A percentile compares a stretch with the other conserved stretches of the same genome.
Evolutionary conservation across 2,888 invertebrate genomes (phyloP).

Genomic region (Sinhomidia bicolor): DNA sequence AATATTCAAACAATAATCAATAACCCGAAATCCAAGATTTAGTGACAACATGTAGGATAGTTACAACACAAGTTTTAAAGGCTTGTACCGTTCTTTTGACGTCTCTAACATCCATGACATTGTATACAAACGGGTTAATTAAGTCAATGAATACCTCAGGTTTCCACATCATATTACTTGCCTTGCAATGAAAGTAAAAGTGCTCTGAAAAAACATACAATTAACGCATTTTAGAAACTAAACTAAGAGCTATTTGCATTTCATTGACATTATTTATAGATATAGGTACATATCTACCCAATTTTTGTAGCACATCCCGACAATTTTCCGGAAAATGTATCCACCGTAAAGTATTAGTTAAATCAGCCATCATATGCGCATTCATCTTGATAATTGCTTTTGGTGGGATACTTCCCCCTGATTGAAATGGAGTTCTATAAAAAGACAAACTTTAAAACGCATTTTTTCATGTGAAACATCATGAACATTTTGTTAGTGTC

Average conservation of each 20-base stretch:
- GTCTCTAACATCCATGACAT: slow-evolving; percentile 63
- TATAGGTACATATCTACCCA: too few relatives aligned
- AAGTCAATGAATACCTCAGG: slow-evolving; percentile 69
- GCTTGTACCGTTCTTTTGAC: slow-evolving; percentile 70
- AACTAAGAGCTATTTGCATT: too few relatives aligned
- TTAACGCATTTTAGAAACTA: too few relatives aligned
- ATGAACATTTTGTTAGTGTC: too few relatives aligned
- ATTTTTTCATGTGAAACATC: too few relatives aligned
- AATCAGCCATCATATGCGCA: slow-evolving; percentile 50
- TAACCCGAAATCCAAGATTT: not conserved
- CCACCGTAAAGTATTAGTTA: slow-evolving; percentile 62
- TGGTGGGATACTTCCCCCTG: not conserved
- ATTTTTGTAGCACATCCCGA: slow-evolving; percentile 69
- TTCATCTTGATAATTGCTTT: slow-evolving; percentile 48
- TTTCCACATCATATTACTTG: slow-evolving; percentile 67
- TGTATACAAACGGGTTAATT: slow-evolving; percentile 74
- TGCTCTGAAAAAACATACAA: slow-evolving; percentile 69
- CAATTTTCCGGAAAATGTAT: slow-evolving; percentile 67
- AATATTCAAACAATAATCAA: not conserved
- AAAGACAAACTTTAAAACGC: too few relatives aligned
- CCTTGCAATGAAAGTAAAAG: slow-evolving; percentile 69
- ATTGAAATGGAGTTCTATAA: too few relatives aligned
- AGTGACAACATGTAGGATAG: too few relatives aligned
- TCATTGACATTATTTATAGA: too few relatives aligned
- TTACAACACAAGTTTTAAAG: not conserved